A percentile compares a stretch with the other conserved stretches of the same genome.
Conservation (phyloP, 2,888 invertebrate genomes). For the Caenorhabditis panamensis region DNA sequence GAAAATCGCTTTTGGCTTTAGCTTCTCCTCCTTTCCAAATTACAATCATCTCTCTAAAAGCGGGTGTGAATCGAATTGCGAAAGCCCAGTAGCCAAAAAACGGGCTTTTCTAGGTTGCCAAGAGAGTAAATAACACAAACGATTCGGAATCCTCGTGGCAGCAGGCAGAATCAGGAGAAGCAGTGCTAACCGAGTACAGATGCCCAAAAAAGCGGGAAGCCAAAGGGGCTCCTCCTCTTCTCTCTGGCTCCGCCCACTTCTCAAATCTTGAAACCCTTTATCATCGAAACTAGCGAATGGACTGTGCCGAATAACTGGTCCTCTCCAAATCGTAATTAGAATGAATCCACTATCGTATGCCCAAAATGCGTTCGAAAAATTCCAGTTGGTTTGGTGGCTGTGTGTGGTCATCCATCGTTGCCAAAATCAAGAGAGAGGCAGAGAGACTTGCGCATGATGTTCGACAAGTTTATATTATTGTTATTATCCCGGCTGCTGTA, state of each 20-base stretch:
- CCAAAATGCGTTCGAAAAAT: constrained; percentile 53
- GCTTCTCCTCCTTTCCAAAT: constrained; percentile 36
- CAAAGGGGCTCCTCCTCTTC: constrained; percentile 31
- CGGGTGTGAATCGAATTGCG: constrained; percentile 10
- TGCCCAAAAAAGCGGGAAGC: too few species aligned
- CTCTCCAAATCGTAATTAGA: constrained; percentile 58
- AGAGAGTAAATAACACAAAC: constrained; percentile 1
- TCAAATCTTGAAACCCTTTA: constrained; percentile 40
- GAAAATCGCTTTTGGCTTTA: constrained; percentile 45
- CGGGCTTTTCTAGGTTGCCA: constrained; percentile 1
- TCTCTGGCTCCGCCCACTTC: constrained; percentile 11
- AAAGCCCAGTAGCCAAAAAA: constrained; percentile 35
- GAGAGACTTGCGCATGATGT: constrained; percentile 32
- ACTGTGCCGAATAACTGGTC: constrained; percentile 43
- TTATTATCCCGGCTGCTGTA: constrained; percentile 43
- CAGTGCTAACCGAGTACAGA: constrained; percentile 2
- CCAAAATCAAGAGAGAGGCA: constrained; percentile 38
- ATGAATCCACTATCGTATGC: constrained; percentile 16
- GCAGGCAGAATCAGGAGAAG: neutral
- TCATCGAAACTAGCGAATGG: constrained; percentile 2
- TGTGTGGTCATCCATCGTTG: constrained; percentile 29
- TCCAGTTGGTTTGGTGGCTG: constrained; percentile 42
- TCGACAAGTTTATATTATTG: constrained; percentile 63
- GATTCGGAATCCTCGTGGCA: neutral
- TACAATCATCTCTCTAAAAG: constrained; percentile 43